These are phyloP conservation scores for Aphelenchoides besseyi DNA, from an alignment of 1,140 invertebrate species.

Conservation along the genomic window DNA sequence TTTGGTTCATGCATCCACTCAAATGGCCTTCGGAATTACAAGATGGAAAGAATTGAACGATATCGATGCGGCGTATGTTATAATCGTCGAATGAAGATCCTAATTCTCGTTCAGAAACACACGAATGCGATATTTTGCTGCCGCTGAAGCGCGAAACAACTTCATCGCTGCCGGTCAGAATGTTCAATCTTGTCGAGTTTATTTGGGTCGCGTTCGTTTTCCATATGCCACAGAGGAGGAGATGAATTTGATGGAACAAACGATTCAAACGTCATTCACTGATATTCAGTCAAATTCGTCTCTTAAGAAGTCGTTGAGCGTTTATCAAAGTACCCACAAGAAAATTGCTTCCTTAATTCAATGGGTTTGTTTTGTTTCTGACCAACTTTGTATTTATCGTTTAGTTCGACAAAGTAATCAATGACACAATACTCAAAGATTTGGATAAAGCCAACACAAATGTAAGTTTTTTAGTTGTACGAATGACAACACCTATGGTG, in stretches of 20 bases:
- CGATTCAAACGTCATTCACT: constrained; percentile 67
- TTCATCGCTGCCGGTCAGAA: constrained; percentile 69
- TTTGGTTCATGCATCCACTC: constrained; percentile 66
- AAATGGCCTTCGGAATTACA: constrained; percentile 65
- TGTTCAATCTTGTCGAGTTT: constrained; percentile 64
- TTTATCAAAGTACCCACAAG: constrained; percentile 67
- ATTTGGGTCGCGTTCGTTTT: constrained; percentile 65
- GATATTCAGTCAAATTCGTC: constrained; percentile 9
- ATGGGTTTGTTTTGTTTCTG: constrained; percentile 62
- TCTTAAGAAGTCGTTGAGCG: constrained; percentile 47
- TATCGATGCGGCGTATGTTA: constrained; percentile 63
- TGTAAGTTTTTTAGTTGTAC: constrained; percentile 32
- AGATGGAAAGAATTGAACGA: constrained; percentile 65
- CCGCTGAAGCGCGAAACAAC: constrained; percentile 68
- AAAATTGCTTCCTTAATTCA: constrained; percentile 67
- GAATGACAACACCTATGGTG: no score
- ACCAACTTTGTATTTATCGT: background rate
- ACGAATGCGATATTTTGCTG: constrained; percentile 64
- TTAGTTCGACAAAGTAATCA: constrained; percentile 65
- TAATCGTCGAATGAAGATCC: background rate
- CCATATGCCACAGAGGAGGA: constrained; percentile 70
- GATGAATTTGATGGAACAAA: constrained; percentile 66
- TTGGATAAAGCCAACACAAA: constrained; percentile 57
- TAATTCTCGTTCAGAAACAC: constrained; percentile 39
- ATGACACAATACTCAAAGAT: constrained; percentile 60